These are phyloP conservation scores for Azemiops feae DNA, from an alignment of 2,113 vertebrate genomes.

Conservation along the genomic window DNA sequence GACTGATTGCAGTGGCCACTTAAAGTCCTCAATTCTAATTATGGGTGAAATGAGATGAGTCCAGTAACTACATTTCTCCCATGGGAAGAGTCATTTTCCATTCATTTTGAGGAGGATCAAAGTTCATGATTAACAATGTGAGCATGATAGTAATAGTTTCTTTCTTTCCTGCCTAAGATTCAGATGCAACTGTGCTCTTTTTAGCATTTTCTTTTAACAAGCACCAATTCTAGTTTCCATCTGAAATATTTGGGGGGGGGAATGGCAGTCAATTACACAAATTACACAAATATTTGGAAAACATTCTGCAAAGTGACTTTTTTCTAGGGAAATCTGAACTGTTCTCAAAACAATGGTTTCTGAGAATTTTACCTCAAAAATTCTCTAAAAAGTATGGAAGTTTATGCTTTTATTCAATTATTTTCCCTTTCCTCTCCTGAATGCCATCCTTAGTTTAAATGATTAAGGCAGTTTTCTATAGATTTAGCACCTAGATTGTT, in stretches of 20 bases:
- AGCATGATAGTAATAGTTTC: neutral
- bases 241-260: neutral
- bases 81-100: neutral
- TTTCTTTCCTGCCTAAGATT: neutral
- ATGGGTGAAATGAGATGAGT: neutral
- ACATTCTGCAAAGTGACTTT: neutral
- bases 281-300: neutral
- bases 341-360: neutral
- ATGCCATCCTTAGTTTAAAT: neutral
- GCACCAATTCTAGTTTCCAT: neutral
- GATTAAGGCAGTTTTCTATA: neutral
- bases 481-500: neutral
- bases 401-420: neutral
- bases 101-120: neutral
- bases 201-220: neutral
- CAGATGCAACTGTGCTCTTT: neutral
- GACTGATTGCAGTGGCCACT: neutral
- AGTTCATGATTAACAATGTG: neutral
- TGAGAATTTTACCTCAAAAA: neutral
- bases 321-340: neutral
- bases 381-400: neutral
- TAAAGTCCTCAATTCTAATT: neutral
- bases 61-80: neutral
- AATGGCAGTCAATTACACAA: neutral
- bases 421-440: neutral